These are phyloP conservation scores for Eristalinus aeneus DNA, from an alignment of 2,888 invertebrate genomes.

Conservation along the genomic window DNA sequence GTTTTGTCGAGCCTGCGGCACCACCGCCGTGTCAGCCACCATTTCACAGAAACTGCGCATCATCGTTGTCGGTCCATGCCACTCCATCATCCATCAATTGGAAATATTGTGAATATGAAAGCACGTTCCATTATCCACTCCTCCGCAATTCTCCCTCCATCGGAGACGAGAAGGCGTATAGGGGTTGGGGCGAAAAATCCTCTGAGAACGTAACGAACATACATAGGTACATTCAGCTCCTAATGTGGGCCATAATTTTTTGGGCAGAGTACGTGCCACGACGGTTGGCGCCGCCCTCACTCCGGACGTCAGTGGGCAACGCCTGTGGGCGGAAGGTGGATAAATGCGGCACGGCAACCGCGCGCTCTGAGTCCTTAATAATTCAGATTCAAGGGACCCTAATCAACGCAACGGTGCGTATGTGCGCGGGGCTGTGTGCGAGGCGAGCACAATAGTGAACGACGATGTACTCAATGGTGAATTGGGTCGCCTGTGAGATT, in stretches of 20 bases:
- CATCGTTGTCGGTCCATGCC: background rate
- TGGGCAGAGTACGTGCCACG: conserved; percentile 52
- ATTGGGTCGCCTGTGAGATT: background rate
- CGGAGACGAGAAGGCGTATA: background rate
- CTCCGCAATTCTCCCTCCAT: background rate
- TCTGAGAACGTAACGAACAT: conserved; percentile 33
- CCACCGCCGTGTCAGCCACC: background rate
- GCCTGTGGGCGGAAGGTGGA: conserved; percentile 4
- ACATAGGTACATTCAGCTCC: conserved; percentile 36
- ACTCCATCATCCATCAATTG: conserved; percentile 41
- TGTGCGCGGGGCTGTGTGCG: background rate
- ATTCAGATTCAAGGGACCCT: conserved; percentile 51
- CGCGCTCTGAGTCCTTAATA: conserved; percentile 41
- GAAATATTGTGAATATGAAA: conserved; percentile 39
- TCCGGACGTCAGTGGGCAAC: background rate
- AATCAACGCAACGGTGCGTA: conserved; percentile 26
- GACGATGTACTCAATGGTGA: background rate
- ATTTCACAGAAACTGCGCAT: background rate
- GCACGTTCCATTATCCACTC: conserved; percentile 49
- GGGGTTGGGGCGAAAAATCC: conserved; percentile 2
- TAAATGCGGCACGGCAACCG: conserved; percentile 32
- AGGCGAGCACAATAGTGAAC: background rate
- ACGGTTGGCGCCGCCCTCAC: conserved; percentile 1
- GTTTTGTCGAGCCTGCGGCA: conserved; percentile 21
- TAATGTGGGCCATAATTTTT: conserved; percentile 53